Percentiles rank a stretch among this genome's conserved stretches.
These are phyloP conservation scores for Prolemur simus DNA, from an alignment of 2,113 vertebrate species.

Conservation along the genomic window DNA sequence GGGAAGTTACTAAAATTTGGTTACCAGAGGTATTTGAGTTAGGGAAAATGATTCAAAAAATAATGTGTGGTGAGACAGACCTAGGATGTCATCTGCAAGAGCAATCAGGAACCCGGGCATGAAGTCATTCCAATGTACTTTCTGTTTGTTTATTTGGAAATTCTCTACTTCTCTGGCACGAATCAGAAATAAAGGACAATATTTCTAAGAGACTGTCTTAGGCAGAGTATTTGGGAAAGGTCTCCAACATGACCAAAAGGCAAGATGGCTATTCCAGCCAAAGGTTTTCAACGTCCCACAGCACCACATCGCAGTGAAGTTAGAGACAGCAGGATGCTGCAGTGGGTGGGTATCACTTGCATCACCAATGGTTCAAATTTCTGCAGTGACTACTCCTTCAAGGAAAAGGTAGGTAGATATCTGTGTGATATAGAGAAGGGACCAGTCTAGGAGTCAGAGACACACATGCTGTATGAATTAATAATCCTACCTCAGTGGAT, in stretches of 20 bases:
- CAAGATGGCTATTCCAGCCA: neutral
- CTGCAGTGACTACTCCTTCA: neutral
- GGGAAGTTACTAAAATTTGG: constrained; percentile 64
- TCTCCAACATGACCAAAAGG: neutral
- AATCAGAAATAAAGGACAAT: constrained; percentile 46
- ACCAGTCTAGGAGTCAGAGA: neutral
- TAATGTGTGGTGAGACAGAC: constrained; percentile 27
- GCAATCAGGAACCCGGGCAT: constrained; percentile 49
- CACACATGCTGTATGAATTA: neutral
- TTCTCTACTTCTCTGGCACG: constrained; percentile 42
- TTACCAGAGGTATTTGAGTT: constrained; percentile 56
- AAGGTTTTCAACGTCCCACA: neutral
- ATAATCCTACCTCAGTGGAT: neutral
- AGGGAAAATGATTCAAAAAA: constrained; percentile 55
- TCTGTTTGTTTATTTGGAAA: constrained; percentile 53
- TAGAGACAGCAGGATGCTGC: neutral
- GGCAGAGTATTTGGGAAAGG: neutral
- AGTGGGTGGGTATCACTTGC: neutral
- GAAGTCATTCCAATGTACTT: neutral
- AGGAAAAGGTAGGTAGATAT: neutral
- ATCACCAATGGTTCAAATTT: neutral
- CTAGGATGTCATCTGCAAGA: constrained; percentile 56
- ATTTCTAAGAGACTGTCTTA: neutral
- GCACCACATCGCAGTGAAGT: neutral
- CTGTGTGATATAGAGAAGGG: neutral